Conservation (phyloP, 2,888 invertebrate species). For the Laothoe populi region DNA sequence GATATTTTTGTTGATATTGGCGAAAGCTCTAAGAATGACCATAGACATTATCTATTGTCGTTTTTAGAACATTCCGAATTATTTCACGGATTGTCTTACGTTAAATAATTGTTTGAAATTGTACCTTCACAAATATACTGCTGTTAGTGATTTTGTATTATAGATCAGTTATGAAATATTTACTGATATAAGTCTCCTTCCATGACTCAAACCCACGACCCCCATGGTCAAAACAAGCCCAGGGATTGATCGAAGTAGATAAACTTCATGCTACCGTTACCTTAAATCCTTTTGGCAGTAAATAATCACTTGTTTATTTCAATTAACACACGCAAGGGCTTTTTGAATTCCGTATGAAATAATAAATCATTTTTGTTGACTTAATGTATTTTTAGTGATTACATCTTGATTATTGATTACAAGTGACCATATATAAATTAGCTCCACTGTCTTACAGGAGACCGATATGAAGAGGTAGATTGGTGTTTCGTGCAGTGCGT, state of each 20-base stretch:
- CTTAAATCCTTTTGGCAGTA: conserved; percentile 8
- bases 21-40: no score
- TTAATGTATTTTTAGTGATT: conserved; percentile 10
- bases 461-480: no score
- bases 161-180: not conserved
- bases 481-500: no score
- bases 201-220: not conserved
- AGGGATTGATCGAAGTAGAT: not conserved
- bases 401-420: not conserved
- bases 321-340: conserved; percentile 2
- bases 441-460: no score
- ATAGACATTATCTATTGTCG: no score
- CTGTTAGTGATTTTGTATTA: no score
- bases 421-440: not conserved
- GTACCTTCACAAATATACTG: no score
- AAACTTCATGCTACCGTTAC: not conserved
- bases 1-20: no score
- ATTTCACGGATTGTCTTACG: no score
- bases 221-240: not conserved
- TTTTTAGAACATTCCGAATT: no score
- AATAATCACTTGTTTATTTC: not conserved
- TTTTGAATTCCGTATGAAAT: not conserved
- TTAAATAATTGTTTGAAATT: no score
- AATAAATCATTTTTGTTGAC: conserved; percentile 5
- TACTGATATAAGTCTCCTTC: not conserved